phyloP scores from a whole-genome alignment of 2,888 invertebrate species.

The Rhodophaea formosa region DNA sequence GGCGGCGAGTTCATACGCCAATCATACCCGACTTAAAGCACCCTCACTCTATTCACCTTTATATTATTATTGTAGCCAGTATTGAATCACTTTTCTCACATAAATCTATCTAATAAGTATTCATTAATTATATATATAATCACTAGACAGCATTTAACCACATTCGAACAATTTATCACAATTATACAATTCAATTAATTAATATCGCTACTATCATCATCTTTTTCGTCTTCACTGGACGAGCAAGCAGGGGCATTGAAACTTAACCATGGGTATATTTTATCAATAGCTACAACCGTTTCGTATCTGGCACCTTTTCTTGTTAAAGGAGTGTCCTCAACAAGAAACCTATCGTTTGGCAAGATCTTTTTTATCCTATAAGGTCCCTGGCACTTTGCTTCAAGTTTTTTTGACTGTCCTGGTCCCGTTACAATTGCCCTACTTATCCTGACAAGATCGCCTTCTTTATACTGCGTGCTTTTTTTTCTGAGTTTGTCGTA shows the following conservation, averaged over 20 bases:
- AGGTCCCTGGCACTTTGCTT: not conserved
- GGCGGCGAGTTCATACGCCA: no score
- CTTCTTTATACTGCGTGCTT: constrained; percentile 19
- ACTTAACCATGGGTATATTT: not conserved
- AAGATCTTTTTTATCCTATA: no score
- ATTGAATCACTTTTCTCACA: no score
- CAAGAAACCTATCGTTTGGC: constrained; percentile 18
- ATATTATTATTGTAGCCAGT: no score
- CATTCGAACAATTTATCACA: no score
- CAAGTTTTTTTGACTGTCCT: constrained; percentile 27
- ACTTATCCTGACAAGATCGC: constrained; percentile 25
- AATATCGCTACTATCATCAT: not conserved
- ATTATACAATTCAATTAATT: no score
- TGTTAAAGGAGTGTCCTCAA: constrained; percentile 31
- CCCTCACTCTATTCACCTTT: no score
- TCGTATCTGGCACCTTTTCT: constrained; percentile 20
- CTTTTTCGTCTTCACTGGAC: constrained; percentile 1
- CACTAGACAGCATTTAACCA: no score
- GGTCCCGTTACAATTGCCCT: constrained; percentile 12
- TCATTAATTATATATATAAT: no score
- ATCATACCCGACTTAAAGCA: no score
- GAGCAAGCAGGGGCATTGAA: not conserved
- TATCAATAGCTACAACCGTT: not conserved
- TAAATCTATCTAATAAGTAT: no score
- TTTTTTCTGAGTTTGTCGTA: constrained; percentile 22